Conservation (phyloP, 2,113 vertebrate genomes). For the Oreochromis tanganicae region DNA sequence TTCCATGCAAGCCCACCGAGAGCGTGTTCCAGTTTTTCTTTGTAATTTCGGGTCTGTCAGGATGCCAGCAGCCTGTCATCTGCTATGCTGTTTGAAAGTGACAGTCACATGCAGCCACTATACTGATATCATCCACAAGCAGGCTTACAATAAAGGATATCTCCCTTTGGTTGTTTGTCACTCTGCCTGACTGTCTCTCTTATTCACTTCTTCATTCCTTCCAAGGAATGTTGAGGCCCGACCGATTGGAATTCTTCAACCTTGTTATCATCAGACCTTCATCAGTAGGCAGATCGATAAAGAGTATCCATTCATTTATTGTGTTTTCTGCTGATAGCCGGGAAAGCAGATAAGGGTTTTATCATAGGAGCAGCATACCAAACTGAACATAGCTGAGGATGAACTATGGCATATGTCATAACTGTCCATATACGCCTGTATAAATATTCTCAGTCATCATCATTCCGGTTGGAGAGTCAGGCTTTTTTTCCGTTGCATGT, state of each 20-base stretch:
- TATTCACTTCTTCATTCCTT: slow-evolving; percentile 6
- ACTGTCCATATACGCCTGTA: neutral
- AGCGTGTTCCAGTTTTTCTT: slow-evolving; percentile 41
- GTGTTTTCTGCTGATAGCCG: slow-evolving; percentile 36
- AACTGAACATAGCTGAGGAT: neutral
- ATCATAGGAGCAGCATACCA: slow-evolving; percentile 21
- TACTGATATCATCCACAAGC: slow-evolving; percentile 43
- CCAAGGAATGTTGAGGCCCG: slow-evolving; percentile 10
- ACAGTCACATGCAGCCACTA: slow-evolving; percentile 16
- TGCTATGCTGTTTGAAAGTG: slow-evolving; percentile 53
- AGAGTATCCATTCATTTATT: slow-evolving; percentile 7
- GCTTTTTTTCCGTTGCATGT: neutral
- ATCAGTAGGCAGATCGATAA: slow-evolving; percentile 1
- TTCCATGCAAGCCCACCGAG: neutral
- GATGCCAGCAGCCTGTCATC: slow-evolving; percentile 50
- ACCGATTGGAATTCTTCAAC: slow-evolving; percentile 28
- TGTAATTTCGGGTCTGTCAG: slow-evolving; percentile 32
- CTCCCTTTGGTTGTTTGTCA: neutral
- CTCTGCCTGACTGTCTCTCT: neutral
- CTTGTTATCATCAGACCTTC: slow-evolving; percentile 28
- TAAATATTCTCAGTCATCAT: neutral
- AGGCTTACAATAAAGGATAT: slow-evolving; percentile 24
- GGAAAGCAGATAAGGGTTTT: slow-evolving; percentile 35
- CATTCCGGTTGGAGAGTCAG: neutral
- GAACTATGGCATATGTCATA: neutral